These are phyloP conservation scores for Lophotriccus pileatus DNA, from an alignment of 2,797 vertebrate genomes.

Conservation along the genomic window DNA sequence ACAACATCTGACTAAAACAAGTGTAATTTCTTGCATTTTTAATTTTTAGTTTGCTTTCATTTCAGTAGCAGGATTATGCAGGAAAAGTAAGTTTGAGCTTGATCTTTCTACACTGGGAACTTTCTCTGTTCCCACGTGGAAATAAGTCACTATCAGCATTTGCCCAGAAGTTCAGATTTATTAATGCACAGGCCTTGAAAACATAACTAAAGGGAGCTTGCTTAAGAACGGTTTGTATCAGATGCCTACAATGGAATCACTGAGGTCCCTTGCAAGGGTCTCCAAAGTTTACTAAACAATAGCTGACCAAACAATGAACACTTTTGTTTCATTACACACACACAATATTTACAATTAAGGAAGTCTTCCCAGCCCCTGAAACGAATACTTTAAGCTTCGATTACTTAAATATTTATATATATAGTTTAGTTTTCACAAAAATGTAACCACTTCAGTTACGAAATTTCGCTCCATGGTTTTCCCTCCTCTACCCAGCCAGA, in stretches of 20 bases:
- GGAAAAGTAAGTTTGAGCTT: background rate
- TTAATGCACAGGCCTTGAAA: background rate
- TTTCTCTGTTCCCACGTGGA: background rate
- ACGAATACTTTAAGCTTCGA: background rate
- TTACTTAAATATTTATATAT: background rate
- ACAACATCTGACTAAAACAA: background rate
- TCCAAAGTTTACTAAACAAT: background rate
- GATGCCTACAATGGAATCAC: background rate
- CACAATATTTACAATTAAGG: background rate
- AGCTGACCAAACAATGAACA: background rate
- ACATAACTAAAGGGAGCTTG: background rate
- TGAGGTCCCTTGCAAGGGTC: background rate
- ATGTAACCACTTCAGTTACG: background rate
- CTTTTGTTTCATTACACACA: background rate
- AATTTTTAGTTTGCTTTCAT: background rate
- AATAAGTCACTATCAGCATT: background rate
- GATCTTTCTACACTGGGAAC: background rate
- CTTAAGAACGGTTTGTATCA: background rate
- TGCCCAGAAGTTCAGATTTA: background rate
- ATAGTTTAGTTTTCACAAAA: background rate
- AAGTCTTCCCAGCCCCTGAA: background rate
- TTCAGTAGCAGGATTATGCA: background rate
- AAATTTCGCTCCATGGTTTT: background rate
- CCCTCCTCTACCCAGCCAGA: background rate
- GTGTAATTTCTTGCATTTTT: background rate